Evolutionary conservation across 2,888 invertebrate species (phyloP), one percentile per base, ranked within the genome.

Genomic region (Sicus ferrugineus): DNA sequence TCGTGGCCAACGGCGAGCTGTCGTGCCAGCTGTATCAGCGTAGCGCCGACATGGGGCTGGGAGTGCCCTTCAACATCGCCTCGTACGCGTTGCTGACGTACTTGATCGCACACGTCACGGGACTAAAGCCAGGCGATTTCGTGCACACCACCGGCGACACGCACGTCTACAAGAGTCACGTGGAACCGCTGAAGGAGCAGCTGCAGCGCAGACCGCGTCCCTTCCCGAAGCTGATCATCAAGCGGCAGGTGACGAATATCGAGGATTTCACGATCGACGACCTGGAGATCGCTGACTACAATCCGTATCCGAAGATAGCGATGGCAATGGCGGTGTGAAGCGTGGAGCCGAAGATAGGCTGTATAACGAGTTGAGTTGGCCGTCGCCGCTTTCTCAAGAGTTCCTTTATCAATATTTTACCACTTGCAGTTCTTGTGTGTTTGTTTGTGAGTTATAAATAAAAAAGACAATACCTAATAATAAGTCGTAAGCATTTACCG

Each of bases 31-130:
- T 98, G 74, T 98, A 98, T 83, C 98, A 99, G 85, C 89, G 98
- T 74, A 97, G 97, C 77, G 98, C 96, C 7, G 98, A 99, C 83
- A 95, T 98, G 93, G 97, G 97, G 2, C 88, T 98, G 1, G 98
- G 98, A n/a, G 97, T 98, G 0, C 98, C 98, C 14, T 98, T 98
- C 84, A 98, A 98, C 85, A 96, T 99, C 77, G 98, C 98, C 62
- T 97, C 97, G 77, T 99, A 98, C 86, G 90, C 98, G 1, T 84
- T 98, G 31, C 88, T 98, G 3, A 97, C 97, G 2, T 93, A 92
- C 78, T 97, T 99, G 96, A 92, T 98, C 75, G 98, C 98, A 28
- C 95, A 97, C 81, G 90, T 98, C 23, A 96, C 96, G n/a, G 91
- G 90, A 58, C 87, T 97, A 56, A 91, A 96, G 89, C 90, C 96